Conservation (phyloP, 2,797 vertebrate species). For the Semaprochilodus insignis region DNA sequence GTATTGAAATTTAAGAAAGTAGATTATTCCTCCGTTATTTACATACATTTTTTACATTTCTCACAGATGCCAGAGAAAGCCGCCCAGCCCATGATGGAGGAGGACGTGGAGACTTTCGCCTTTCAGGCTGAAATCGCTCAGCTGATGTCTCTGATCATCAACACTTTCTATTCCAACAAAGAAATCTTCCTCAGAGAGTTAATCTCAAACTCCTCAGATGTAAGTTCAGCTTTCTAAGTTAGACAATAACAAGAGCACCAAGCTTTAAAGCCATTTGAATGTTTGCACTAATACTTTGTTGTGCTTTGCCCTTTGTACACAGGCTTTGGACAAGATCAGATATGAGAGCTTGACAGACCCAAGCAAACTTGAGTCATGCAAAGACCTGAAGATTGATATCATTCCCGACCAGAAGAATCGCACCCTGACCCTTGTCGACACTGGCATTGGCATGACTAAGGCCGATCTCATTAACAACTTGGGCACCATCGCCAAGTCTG, state of each 20-base stretch:
- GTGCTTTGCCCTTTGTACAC: background rate
- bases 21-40: no score
- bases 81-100: conserved; percentile 88
- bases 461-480: conserved; percentile 83
- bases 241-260: background rate
- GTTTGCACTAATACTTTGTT: background rate
- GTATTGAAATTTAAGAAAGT: no score
- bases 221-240: conserved; percentile 70
- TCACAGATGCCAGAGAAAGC: conserved; percentile 89
- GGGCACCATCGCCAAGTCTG: conserved; percentile 82
- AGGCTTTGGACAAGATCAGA: conserved; percentile 92
- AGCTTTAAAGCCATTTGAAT: background rate
- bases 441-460: conserved; percentile 82
- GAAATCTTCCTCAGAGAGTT: conserved; percentile 91
- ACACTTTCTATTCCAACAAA: conserved; percentile 94
- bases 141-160: conserved; percentile 94
- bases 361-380: conserved; percentile 86
- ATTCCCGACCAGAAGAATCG: conserved; percentile 88
- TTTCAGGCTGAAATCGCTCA: conserved; percentile 95
- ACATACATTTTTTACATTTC: background rate
- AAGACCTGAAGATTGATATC: conserved; percentile 90
- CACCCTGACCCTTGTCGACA: conserved; percentile 78
- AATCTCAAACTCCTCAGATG: conserved; percentile 92
- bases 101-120: conserved; percentile 91
- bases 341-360: conserved; percentile 92